These are phyloP conservation scores for Zaprionus tsacasi DNA, from an alignment of 1,140 invertebrate genomes.

Conservation along the genomic window DNA sequence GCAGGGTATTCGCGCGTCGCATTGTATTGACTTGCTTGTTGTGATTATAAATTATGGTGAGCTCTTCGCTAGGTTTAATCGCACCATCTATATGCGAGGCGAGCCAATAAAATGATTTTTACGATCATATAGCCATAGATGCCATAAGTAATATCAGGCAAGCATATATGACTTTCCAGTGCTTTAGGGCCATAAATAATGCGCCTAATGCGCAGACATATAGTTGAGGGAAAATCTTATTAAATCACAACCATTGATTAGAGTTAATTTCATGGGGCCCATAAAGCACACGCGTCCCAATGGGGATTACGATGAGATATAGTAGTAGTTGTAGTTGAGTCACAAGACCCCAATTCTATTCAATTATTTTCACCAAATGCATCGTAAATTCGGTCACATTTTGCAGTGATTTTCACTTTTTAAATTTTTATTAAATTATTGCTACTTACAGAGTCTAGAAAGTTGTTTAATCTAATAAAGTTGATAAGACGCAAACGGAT, in stretches of 20 bases:
- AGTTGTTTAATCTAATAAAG: neutral
- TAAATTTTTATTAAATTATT: neutral
- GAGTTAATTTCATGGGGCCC: constrained; percentile 58
- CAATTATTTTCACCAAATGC: constrained; percentile 9
- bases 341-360: constrained; percentile 31
- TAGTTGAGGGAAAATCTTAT: constrained; percentile 28
- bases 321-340: constrained; percentile 16
- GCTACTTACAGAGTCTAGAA: neutral
- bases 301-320: constrained; percentile 33
- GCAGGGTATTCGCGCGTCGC: constrained; percentile 20
- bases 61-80: constrained; percentile 55
- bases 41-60: constrained; percentile 62
- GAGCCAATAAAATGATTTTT: constrained; percentile 63
- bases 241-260: constrained; percentile 72
- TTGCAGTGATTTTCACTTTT: constrained; percentile 1
- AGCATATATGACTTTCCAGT: constrained; percentile 58
- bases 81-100: constrained; percentile 54
- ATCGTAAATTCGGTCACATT: constrained; percentile 37
- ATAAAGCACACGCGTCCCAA: constrained; percentile 50
- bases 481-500: neutral
- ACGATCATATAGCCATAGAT: constrained; percentile 43
- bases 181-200: constrained; percentile 60
- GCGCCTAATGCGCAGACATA: constrained; percentile 32
- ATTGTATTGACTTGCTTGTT: constrained; percentile 23
- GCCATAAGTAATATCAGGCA: constrained; percentile 52